Conservation (phyloP, 2,888 invertebrate genomes). For the Conops quadrifasciatus region DNA sequence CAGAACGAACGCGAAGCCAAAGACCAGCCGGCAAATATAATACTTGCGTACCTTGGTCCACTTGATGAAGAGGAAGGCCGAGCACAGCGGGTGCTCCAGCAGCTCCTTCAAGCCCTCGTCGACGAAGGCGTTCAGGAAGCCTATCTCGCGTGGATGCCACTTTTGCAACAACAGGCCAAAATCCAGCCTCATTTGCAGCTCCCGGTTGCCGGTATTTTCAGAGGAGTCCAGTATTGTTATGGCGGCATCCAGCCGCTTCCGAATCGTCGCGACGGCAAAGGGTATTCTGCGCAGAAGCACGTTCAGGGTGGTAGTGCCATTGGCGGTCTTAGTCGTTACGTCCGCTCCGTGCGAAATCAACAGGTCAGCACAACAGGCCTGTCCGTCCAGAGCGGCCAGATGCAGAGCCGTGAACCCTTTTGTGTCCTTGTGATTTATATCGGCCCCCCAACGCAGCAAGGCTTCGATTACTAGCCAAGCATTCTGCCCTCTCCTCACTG, state of each 20-base stretch:
- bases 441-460: conserved; percentile 80
- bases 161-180: conserved; percentile 84
- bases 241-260: conserved; percentile 82
- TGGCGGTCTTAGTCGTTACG: conserved; percentile 85
- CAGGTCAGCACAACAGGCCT: conserved; percentile 85
- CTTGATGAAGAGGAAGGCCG: conserved; percentile 86
- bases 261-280: conserved; percentile 83
- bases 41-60: conserved; percentile 92
- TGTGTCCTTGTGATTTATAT: conserved; percentile 84
- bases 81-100: conserved; percentile 84
- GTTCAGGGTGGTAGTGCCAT: conserved; percentile 85
- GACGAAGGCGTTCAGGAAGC: conserved; percentile 85
- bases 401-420: conserved; percentile 88
- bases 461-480: conserved; percentile 84
- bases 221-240: conserved; percentile 81
- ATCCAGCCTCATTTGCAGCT: conserved; percentile 83
- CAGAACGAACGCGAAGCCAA: conserved; percentile 81
- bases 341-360: conserved; percentile 86
- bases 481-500: conserved; percentile 81
- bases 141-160: conserved; percentile 84
- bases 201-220: conserved; percentile 79
- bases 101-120: conserved; percentile 90
- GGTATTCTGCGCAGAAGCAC: conserved; percentile 88
- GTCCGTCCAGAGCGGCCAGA: conserved; percentile 84
- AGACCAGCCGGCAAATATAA: conserved; percentile 80